These are phyloP conservation scores for Stenoptilia bipunctidactyla DNA, from an alignment of 2,888 invertebrate species.

Conservation along the genomic window DNA sequence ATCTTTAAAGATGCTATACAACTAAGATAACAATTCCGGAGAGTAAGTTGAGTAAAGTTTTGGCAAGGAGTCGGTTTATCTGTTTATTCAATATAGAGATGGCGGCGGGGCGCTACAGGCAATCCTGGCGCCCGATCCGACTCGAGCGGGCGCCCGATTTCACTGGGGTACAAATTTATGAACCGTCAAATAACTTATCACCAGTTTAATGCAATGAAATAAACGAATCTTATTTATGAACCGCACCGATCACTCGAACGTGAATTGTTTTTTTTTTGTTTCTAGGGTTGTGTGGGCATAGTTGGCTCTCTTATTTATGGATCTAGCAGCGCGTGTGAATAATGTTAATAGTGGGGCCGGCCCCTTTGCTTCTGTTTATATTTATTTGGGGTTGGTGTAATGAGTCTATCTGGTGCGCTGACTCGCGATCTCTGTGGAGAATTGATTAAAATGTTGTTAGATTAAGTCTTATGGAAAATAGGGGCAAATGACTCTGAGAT, in stretches of 20 bases:
- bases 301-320: slow-evolving; percentile 61
- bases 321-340: slow-evolving; percentile 66
- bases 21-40: too few relatives aligned
- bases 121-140: slow-evolving; percentile 28
- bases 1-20: too few relatives aligned
- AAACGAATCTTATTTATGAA: slow-evolving; percentile 63
- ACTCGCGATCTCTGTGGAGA: slow-evolving; percentile 68
- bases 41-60: slow-evolving; percentile 23
- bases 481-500: slow-evolving; percentile 38
- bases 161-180: slow-evolving; percentile 58
- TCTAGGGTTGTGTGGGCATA: slow-evolving; percentile 45
- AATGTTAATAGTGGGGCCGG: slow-evolving; percentile 63
- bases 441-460: slow-evolving; percentile 71
- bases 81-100: slow-evolving; percentile 19
- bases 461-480: slow-evolving; percentile 58
- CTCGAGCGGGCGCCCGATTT: slow-evolving; percentile 26
- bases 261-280: slow-evolving; percentile 54
- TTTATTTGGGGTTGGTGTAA: slow-evolving; percentile 67
- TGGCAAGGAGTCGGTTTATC: slow-evolving; percentile 32
- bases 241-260: slow-evolving; percentile 52
- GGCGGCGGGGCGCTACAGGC: slow-evolving; percentile 21
- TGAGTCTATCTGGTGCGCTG: slow-evolving; percentile 67
- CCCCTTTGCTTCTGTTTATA: slow-evolving; percentile 67
- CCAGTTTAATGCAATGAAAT: slow-evolving; percentile 66
- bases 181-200: slow-evolving; percentile 69